Conservation (phyloP, 2,113 vertebrate species). For the Platysteira castanea region DNA sequence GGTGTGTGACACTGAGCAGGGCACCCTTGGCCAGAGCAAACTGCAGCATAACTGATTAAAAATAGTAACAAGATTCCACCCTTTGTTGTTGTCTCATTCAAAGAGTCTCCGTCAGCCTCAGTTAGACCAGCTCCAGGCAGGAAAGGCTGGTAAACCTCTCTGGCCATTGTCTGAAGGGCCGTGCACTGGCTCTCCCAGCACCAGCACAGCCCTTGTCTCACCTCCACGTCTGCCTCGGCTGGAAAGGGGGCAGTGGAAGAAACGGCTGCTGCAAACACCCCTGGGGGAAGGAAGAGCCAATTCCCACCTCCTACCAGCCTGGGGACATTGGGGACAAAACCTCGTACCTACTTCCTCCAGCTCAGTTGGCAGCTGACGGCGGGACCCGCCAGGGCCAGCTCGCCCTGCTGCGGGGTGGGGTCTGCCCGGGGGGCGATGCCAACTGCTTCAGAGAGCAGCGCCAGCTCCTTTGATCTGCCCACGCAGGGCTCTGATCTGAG, state of each 20-base stretch:
- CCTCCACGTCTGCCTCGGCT: fast-evolving
- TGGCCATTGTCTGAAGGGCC: background rate
- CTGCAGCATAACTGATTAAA: background rate
- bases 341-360: background rate
- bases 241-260: background rate
- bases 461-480: background rate
- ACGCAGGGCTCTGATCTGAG: fast-evolving
- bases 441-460: fast-evolving
- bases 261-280: fast-evolving
- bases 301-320: background rate
- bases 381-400: background rate
- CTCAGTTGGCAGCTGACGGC: fast-evolving
- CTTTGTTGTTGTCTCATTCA: background rate
- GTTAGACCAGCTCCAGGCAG: slow-evolving; percentile 34
- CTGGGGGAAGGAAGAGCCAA: background rate
- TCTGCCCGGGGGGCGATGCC: background rate
- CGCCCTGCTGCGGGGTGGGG: fast-evolving
- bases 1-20: background rate
- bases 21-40: background rate
- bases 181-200: background rate
- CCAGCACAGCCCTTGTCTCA: fast-evolving
- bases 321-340: fast-evolving
- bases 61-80: background rate
- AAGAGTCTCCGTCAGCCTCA: background rate
- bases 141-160: background rate